Conservation (phyloP, 1,140 invertebrate species). For the Bombyx mandarina region DNA sequence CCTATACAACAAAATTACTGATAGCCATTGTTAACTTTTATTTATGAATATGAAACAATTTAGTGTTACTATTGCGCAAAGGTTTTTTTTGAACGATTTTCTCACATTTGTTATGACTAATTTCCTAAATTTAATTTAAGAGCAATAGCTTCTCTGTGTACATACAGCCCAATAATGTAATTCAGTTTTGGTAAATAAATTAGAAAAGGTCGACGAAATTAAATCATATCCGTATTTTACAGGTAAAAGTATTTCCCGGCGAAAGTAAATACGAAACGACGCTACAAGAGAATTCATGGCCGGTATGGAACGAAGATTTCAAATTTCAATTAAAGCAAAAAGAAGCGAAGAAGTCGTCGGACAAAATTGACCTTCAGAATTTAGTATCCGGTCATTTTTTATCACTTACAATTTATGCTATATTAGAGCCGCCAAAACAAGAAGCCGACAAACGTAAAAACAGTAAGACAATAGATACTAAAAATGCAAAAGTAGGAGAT, state of each 20-base stretch:
- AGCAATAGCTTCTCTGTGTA: too few species aligned
- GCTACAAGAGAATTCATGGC: conserved; percentile 81
- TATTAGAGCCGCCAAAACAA: conserved; percentile 73
- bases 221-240: conserved; percentile 25
- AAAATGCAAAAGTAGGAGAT: conserved; percentile 57
- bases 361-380: conserved; percentile 56
- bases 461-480: conserved; percentile 58
- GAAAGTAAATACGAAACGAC: conserved; percentile 81
- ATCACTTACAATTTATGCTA: conserved; percentile 80
- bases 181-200: too few species aligned
- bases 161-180: too few species aligned
- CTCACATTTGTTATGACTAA: too few species aligned
- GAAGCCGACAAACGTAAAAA: conserved; percentile 47
- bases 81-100: too few species aligned
- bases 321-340: conserved; percentile 74
- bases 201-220: too few species aligned
- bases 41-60: too few species aligned
- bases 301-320: conserved; percentile 84
- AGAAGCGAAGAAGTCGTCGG: conserved; percentile 39
- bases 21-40: too few species aligned
- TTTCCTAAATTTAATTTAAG: too few species aligned
- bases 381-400: conserved; percentile 79
- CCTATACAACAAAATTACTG: too few species aligned
- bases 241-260: conserved; percentile 82
- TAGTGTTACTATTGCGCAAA: too few species aligned